Evolutionary conservation across 1,140 invertebrate genomes (phyloP), one percentile per base, ranked within the genome.

Genomic region (Cydia strobilella): DNA sequence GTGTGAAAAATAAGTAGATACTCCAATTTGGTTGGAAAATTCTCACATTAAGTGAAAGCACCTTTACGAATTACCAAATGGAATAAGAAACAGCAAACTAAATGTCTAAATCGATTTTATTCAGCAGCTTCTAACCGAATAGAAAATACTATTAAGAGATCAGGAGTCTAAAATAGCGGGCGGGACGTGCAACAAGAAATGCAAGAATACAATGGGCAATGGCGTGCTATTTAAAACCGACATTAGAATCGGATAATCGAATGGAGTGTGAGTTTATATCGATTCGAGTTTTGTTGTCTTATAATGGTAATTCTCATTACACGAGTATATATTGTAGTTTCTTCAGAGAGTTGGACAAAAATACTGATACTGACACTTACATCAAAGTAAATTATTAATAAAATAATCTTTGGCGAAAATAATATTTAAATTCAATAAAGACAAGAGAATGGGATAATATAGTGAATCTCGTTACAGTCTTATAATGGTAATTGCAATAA

Each of bases 101-200:
- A 80, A 81, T 80, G 79, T 74, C 80, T 76, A 72, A 80, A 69
- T 79, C 76, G 66, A 77, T 74, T 79, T 80, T 80, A 87, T 84
- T 82, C 79, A 83, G 77, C 74, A 79, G 81, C 78, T 73, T 45
- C 76, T 79, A 83, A 81, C 80, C 80, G 82, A 86, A 83, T 84
- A 85, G 86, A 81, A 75, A 86, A 84, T 81, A 84, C 86, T 89
- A 88, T 89, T 88, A 87, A 89, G 84, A 88, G 86, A 87, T 88
- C 87, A 88, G 83, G 84, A 86, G 84, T 85, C 82, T 84, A 85
- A 90, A 90, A 90, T 89, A 89, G 84, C 84, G 74, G 74, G 81
- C 78, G 79, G 62, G 72, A 71, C 77, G 62, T 63, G 80, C 76
- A 88, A 86, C 77, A 84, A 76, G 79, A 86, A 87, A 77, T 76